Percentiles rank a stretch among this genome's conserved stretches.
Evolutionary conservation across 2,888 invertebrate genomes (phyloP).

Genomic region (Caenorhabditis sinica): DNA sequence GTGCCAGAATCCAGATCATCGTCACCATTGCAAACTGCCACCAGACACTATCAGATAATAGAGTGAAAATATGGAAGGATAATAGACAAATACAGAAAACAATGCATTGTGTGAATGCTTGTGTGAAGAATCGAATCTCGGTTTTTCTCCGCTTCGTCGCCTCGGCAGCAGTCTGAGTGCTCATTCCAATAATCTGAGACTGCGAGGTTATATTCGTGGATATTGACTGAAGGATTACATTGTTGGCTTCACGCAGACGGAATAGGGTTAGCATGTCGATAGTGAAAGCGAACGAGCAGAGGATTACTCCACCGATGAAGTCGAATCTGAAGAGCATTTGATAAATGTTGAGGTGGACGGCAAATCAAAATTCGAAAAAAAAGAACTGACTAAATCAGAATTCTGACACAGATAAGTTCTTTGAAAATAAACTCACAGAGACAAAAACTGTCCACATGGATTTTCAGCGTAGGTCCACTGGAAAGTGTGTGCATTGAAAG

Average conservation of each 20-base stretch:
- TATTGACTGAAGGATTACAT: conserved; percentile 27
- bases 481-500: conserved; percentile 52
- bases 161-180: conserved; percentile 28
- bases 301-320: conserved; percentile 57
- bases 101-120: conserved; percentile 60
- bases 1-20: conserved; percentile 58
- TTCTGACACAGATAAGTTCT: too few species aligned
- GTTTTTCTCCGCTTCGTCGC: conserved; percentile 44
- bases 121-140: conserved; percentile 56
- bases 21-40: conserved; percentile 63
- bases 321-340: conserved; percentile 43
- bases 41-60: conserved; percentile 57
- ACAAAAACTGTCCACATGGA: conserved; percentile 55
- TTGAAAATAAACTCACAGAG: conserved; percentile 45
- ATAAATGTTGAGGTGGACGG: background rate
- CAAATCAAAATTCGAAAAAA: background rate
- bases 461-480: conserved; percentile 56
- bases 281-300: conserved; percentile 45
- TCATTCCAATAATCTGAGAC: conserved; percentile 38
- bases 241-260: conserved; percentile 45
- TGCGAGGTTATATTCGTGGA: background rate
- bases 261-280: conserved; percentile 57
- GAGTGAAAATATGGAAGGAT: conserved; percentile 52
- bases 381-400: too few species aligned
- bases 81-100: conserved; percentile 56